Evolutionary conservation across 2,797 vertebrate genomes (phyloP), one percentile per base, ranked within the genome.

Genomic region (Hypotaenidia philippensis): DNA sequence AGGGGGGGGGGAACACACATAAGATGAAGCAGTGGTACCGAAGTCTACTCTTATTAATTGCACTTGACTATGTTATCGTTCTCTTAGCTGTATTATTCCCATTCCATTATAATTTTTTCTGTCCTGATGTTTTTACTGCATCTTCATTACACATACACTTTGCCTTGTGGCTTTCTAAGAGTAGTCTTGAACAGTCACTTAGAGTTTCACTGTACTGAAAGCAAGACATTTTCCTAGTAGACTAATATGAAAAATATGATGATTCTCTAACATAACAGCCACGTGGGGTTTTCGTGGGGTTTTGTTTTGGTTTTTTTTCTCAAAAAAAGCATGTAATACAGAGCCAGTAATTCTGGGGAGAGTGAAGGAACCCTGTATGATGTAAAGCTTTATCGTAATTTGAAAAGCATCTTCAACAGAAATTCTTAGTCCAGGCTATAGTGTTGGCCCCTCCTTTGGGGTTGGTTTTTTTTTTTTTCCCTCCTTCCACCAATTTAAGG

Each of bases 1-100:
- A 13, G 3, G 21, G 19, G 11, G 13, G 1, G 1, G 5, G 11
- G 52, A 82, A 60, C 1, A 4, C 7, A 32, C 4, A 6, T 7
- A 56, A 65, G 12, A 87, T 17, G 18, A 72, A 76, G 10, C 9
- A 44, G n/a, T n/a, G 29, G 41, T 27, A 40, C 6, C 36, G 32
- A 79, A 41, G 16, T 61, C 31, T 88, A 13, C 6, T 60, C 17
- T 83, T 27, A 55, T 69, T 65, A 55, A 53, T 40, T 75, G 7
- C 8, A 6, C 6, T 59, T 61, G 17, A 61, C 78, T 44, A 26
- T 49, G 21, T 47, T 31, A 61, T 40, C 1, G 0, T 47, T 79
- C 7, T 63, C 3, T 57, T 76, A 63, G n/a, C 25, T 61, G 10
- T 70, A 15, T 71, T 90, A 34, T 32, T 17, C 2, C 2, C 50